Evolutionary conservation across 2,888 invertebrate species (phyloP).

Genomic region (Cephonodes hylas): DNA sequence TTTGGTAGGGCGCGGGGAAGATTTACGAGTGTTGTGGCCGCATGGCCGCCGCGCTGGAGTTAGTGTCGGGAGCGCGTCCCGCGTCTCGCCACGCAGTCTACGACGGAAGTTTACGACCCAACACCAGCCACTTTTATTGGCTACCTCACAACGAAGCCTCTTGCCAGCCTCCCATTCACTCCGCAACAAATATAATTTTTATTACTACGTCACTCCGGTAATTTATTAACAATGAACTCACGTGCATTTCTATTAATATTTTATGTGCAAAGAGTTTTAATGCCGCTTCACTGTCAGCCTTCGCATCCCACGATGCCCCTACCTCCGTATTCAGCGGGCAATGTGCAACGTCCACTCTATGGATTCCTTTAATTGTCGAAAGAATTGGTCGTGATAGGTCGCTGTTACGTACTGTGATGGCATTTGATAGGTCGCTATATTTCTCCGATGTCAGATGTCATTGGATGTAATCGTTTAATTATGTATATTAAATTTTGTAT

Average conservation of each 20-base stretch:
- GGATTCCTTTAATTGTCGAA: conserved; percentile 61
- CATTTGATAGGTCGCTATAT: conserved; percentile 29
- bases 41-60: conserved; percentile 4
- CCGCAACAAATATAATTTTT: conserved; percentile 78
- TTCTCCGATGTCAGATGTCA: conserved; percentile 36
- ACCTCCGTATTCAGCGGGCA: conserved; percentile 39
- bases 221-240: conserved; percentile 81
- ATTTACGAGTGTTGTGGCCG: conserved; percentile 8
- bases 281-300: conserved; percentile 57
- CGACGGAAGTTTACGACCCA: conserved; percentile 72
- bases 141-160: conserved; percentile 78
- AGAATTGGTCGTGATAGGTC: conserved; percentile 52
- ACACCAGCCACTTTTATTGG: conserved; percentile 78
- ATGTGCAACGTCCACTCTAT: conserved; percentile 66
- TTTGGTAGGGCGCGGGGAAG: conserved; percentile 14
- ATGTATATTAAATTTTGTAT: conserved; percentile 16
- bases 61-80: conserved; percentile 25
- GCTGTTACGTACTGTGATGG: conserved; percentile 26
- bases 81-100: conserved; percentile 79
- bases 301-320: neutral
- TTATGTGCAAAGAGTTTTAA: conserved; percentile 76
- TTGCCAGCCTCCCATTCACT: conserved; percentile 78
- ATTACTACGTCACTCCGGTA: conserved; percentile 79
- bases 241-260: conserved; percentile 82
- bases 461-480: conserved; percentile 36